Percentiles rank a stretch among this genome's conserved stretches.
Evolutionary conservation across 2,113 vertebrate genomes (phyloP).

Genomic region (Ammospiza caudacuta): DNA sequence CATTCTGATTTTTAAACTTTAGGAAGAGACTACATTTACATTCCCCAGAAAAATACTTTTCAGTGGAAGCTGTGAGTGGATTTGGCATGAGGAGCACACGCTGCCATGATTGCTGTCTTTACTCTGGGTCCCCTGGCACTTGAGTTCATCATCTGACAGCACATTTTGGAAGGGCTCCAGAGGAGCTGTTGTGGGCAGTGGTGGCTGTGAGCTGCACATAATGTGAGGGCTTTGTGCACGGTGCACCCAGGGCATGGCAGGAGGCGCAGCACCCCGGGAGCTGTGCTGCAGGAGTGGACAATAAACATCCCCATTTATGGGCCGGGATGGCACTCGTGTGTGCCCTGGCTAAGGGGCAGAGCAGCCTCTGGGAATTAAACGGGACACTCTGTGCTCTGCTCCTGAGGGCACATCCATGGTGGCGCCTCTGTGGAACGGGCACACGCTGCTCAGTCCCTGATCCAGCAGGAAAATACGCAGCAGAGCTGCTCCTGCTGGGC

Average conservation of each 20-base stretch:
- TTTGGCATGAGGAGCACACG: not conserved
- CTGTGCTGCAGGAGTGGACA: not conserved
- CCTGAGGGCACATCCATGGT: not conserved
- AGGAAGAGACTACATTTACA: not conserved
- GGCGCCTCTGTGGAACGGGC: not conserved
- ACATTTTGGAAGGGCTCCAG: conserved; percentile 38
- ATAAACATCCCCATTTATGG: not conserved
- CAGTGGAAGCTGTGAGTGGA: not conserved
- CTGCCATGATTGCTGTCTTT: not conserved
- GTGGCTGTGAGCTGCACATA: not conserved
- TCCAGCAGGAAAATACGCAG: not conserved
- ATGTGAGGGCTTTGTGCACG: not conserved
- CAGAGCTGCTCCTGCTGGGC: too few relatives aligned
- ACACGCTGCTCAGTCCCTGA: not conserved
- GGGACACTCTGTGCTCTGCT: not conserved
- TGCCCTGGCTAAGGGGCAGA: not conserved
- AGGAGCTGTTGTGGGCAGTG: not conserved
- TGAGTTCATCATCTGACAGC: conserved; percentile 23
- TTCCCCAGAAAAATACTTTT: not conserved
- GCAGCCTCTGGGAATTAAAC: not conserved
- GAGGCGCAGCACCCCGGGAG: not conserved
- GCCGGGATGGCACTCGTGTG: not conserved
- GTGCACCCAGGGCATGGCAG: not conserved
- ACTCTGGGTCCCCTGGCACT: not conserved
- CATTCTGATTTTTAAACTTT: not conserved